Evolutionary conservation across 1,140 invertebrate species (phyloP), one percentile per base, ranked within the genome.

Genomic region (Trinorchestia longiramus): DNA sequence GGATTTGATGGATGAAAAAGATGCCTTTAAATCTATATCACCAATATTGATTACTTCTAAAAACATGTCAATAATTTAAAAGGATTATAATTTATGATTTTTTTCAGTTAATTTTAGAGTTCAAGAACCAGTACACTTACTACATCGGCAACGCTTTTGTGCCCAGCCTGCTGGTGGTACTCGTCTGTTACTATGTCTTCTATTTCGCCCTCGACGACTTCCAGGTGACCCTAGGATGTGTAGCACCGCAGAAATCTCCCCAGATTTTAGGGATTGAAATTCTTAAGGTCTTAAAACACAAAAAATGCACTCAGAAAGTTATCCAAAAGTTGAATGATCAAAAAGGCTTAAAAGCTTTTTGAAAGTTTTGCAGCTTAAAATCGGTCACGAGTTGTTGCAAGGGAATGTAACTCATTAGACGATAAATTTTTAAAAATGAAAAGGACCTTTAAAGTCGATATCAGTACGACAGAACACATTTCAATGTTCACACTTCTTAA

Each of bases 71-170:
- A 17, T 23, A 19, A 17, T 40, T n/a, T 23, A 47, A 36, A 95
- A 23, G 41, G 23, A 41, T 87, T 53, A 41, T n/a, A 62, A 57
- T 42, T 15, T 62, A 0, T 42, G 41, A 17, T 53, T 19, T 23
- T 43, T 47, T 95, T 0, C 77, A 95, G 95, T 43, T 95, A 4
- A 42, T 57, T 28, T 95, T 96, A 91, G 87, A 95, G 36, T 96
- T 96, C 95, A 92, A 95, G n/a, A 96, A 96, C 53, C 96, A 96
- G 47, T 96, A 96, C 43, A 95, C 96, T 23, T 96, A 96, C 95
- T 96, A 96, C 92, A 96, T 96, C 36, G 96, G 95, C 40, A 96
- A 96, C 91, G 96, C 95, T 36, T 95, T 96, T 43, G 41, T 96
- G 47, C 96, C 96, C 8, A 96, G 95, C 42, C 17, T 96, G 23